These are phyloP conservation scores for Platerodrilus igneus DNA, from an alignment of 2,888 invertebrate species.

Conservation along the genomic window DNA sequence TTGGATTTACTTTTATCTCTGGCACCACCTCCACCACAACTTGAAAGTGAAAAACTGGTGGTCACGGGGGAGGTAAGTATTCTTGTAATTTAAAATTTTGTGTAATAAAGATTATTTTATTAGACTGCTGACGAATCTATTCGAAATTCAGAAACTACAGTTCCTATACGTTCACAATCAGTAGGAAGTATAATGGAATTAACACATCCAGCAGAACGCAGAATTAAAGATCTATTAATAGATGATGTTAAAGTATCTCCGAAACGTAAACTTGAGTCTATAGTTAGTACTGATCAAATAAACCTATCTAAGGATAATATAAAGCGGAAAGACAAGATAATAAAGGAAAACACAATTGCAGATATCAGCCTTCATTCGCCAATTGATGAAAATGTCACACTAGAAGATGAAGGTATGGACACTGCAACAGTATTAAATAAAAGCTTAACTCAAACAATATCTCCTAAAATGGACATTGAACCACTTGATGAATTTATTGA, in stretches of 20 bases:
- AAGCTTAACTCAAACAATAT: constrained; percentile 41
- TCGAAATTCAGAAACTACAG: constrained; percentile 39
- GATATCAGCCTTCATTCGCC: constrained; percentile 42
- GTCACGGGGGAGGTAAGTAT: constrained; percentile 54
- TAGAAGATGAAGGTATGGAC: constrained; percentile 38
- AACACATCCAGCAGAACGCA: constrained; percentile 65
- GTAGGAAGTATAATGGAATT: constrained; percentile 72
- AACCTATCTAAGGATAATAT: constrained; percentile 45
- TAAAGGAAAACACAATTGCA: constrained; percentile 46
- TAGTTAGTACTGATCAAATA: constrained; percentile 66
- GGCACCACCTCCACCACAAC: constrained; percentile 71
- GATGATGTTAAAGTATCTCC: constrained; percentile 55
- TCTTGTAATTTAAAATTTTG: constrained; percentile 1
- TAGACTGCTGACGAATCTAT: constrained; percentile 38
- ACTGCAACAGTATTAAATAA: constrained; percentile 39
- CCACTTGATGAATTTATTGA: constrained; percentile 33
- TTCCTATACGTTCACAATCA: constrained; percentile 57
- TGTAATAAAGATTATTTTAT: constrained; percentile 2
- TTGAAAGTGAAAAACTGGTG: constrained; percentile 68
- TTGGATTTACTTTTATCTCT: constrained; percentile 81
- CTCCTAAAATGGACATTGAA: constrained; percentile 41
- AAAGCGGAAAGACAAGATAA: constrained; percentile 60
- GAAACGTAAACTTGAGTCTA: constrained; percentile 71
- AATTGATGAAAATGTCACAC: constrained; percentile 33
- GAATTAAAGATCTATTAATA: constrained; percentile 68